A percentile compares a stretch with the other conserved stretches of the same genome.
These are phyloP conservation scores for Amblyornis subalaris DNA, from an alignment of 2,113 vertebrate species.

Conservation along the genomic window DNA sequence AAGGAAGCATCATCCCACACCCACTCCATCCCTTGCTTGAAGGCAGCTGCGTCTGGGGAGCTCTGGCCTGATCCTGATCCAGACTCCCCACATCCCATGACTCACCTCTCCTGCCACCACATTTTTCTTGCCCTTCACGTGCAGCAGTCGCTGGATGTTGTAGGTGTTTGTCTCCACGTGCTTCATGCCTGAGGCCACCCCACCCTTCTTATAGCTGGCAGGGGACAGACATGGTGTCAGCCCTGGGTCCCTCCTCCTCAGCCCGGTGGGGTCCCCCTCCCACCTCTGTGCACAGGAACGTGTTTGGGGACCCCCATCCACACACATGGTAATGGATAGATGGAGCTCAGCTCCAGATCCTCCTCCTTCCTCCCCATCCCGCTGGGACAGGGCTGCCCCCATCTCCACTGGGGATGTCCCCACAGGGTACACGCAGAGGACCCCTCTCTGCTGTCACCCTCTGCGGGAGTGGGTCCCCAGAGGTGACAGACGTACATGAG, in stretches of 20 bases:
- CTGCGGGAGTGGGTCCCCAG: fast-evolving
- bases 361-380: background rate
- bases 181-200: conserved; percentile 81
- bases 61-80: background rate
- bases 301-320: fast-evolving
- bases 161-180: conserved; percentile 82
- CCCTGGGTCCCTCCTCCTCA: fast-evolving
- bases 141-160: conserved; percentile 76
- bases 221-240: fast-evolving
- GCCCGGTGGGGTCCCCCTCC: background rate
- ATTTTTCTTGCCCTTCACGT: conserved; percentile 85
- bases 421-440: background rate
- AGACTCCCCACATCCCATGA: background rate
- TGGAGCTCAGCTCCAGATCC: background rate
- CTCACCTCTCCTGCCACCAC: conserved; percentile 82
- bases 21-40: background rate
- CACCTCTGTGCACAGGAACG: background rate
- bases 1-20: background rate
- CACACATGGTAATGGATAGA: fast-evolving
- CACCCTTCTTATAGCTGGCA: conserved; percentile 81
- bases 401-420: no score
- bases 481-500: conserved; percentile 69
- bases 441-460: background rate
- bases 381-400: background rate
- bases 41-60: background rate